These are phyloP conservation scores for Dysmachus trigonus DNA, from an alignment of 2,888 invertebrate genomes.

Conservation along the genomic window DNA sequence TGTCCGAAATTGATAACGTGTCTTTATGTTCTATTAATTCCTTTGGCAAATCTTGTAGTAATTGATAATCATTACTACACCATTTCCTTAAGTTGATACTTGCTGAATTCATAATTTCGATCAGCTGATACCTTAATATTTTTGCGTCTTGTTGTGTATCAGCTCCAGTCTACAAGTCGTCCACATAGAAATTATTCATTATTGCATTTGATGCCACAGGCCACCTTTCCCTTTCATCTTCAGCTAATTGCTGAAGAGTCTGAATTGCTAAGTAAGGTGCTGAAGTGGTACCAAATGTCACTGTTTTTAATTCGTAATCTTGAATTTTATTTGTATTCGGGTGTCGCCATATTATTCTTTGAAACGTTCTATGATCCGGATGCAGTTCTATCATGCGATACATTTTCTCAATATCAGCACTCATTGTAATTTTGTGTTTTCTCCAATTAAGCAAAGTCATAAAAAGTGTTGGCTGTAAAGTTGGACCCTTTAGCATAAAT, in stretches of 20 bases:
- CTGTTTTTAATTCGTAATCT: background rate
- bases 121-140: background rate
- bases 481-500: background rate
- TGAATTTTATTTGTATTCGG: background rate
- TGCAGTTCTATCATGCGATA: background rate
- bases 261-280: background rate
- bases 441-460: background rate
- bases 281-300: background rate
- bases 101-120: background rate
- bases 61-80: background rate
- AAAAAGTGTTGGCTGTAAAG: background rate
- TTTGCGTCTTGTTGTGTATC: background rate
- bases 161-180: background rate
- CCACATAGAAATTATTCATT: background rate
- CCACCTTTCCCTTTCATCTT: background rate
- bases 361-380: background rate
- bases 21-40: background rate
- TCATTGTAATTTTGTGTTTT: background rate
- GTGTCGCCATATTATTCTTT: background rate
- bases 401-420: background rate
- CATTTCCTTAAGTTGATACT: background rate
- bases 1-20: too few relatives aligned
- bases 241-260: background rate
- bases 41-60: background rate
- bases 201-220: background rate